phyloP scores from a whole-genome alignment of 2,797 vertebrate genomes.

The Tinamus major region DNA sequence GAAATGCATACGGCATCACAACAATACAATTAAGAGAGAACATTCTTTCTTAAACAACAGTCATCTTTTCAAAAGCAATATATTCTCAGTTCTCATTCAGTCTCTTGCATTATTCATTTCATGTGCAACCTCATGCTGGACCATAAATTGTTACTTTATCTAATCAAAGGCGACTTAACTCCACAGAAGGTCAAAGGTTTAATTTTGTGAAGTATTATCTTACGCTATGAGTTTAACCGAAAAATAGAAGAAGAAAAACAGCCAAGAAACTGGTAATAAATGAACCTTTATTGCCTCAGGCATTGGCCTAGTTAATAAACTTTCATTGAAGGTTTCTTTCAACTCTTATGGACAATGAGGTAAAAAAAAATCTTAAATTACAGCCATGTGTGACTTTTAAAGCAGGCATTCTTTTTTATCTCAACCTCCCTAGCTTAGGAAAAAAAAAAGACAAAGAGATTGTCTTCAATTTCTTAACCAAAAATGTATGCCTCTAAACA shows the following conservation, averaged over 20 bases:
- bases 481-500: slow-evolving; percentile 83
- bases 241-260: slow-evolving; percentile 88
- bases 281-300: slow-evolving; percentile 86
- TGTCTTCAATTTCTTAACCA: slow-evolving; percentile 83
- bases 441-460: slow-evolving; percentile 79
- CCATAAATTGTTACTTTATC: slow-evolving; percentile 89
- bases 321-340: slow-evolving; percentile 90
- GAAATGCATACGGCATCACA: slow-evolving; percentile 71
- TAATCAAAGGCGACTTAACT: slow-evolving; percentile 88
- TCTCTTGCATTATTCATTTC: slow-evolving; percentile 94
- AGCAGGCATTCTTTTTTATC: slow-evolving; percentile 86
- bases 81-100: slow-evolving; percentile 77
- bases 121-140: slow-evolving; percentile 85
- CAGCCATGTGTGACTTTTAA: slow-evolving; percentile 89
- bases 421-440: slow-evolving; percentile 78
- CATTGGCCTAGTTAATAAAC: slow-evolving; percentile 88
- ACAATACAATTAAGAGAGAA: slow-evolving; percentile 76
- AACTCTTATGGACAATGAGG: slow-evolving; percentile 87
- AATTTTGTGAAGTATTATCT: slow-evolving; percentile 89
- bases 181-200: slow-evolving; percentile 88
- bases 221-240: slow-evolving; percentile 86
- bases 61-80: slow-evolving; percentile 85
- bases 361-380: slow-evolving; percentile 86
- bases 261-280: slow-evolving; percentile 88
- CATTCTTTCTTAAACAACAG: slow-evolving; percentile 77